Conservation (phyloP, 1,140 invertebrate genomes). For the Protaetia brevitarsis region DNA sequence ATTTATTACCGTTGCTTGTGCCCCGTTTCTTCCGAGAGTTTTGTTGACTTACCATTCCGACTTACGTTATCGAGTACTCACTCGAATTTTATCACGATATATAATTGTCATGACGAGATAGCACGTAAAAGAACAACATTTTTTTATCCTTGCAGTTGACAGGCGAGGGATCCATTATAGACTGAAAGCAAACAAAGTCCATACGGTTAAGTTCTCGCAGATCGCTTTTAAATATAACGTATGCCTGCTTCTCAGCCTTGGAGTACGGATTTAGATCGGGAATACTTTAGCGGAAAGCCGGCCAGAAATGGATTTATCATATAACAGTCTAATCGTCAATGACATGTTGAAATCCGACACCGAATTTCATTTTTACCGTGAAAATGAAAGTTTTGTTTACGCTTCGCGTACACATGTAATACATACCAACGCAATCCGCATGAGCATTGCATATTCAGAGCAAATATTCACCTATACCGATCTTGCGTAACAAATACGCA, state of each 20-base stretch:
- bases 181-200: too few relatives aligned
- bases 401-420: not conserved
- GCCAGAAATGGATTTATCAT: not conserved
- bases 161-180: too few relatives aligned
- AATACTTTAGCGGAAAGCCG: not conserved
- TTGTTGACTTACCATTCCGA: too few relatives aligned
- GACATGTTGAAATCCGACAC: not conserved
- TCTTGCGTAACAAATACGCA: not conserved
- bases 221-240: slow-evolving; percentile 2
- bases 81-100: too few relatives aligned
- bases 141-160: too few relatives aligned
- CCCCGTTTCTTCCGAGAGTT: too few relatives aligned
- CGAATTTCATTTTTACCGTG: not conserved
- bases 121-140: too few relatives aligned
- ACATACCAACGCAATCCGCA: too few relatives aligned
- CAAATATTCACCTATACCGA: not conserved
- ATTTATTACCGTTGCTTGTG: too few relatives aligned
- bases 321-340: not conserved
- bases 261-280: not conserved
- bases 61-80: too few relatives aligned
- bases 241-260: not conserved
- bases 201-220: not conserved
- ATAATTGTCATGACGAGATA: too few relatives aligned
- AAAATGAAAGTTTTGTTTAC: not conserved
- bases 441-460: not conserved